These are phyloP conservation scores for Sipunculus nudus DNA, from an alignment of 2,888 invertebrate genomes.

Conservation along the genomic window DNA sequence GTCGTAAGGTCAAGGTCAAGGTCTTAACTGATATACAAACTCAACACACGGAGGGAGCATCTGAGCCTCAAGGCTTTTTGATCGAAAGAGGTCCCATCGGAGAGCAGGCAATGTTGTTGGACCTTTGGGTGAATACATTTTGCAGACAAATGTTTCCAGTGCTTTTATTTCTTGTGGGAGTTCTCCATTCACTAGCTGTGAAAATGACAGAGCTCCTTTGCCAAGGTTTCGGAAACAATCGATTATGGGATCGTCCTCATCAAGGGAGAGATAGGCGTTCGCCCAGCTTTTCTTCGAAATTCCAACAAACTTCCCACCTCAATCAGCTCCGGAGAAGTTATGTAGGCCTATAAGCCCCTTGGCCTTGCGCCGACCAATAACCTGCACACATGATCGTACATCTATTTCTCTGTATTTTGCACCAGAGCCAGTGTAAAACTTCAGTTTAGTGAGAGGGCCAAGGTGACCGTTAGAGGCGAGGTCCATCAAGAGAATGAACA, in stretches of 20 bases:
- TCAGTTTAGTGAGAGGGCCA: background rate
- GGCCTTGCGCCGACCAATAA: conserved; percentile 13
- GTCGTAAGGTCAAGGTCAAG: no score
- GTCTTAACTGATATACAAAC: no score
- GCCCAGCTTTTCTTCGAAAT: conserved; percentile 23
- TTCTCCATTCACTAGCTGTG: background rate
- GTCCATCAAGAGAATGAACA: conserved; percentile 12
- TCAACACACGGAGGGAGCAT: no score
- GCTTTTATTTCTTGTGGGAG: conserved; percentile 2
- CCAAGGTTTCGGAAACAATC: conserved; percentile 2
- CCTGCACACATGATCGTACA: conserved; percentile 6
- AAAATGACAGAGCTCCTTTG: background rate
- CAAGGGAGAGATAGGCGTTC: no score
- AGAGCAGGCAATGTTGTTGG: conserved; percentile 2
- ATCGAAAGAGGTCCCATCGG: conserved; percentile 17
- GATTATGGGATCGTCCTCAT: conserved; percentile 3
- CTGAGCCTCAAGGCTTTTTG: no score
- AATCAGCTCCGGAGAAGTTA: conserved; percentile 21
- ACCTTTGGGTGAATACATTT: background rate
- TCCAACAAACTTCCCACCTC: conserved; percentile 24
- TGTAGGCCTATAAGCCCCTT: conserved; percentile 19
- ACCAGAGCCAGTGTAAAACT: conserved; percentile 18
- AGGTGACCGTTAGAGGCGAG: conserved; percentile 10
- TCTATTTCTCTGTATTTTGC: conserved; percentile 18
- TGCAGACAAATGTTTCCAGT: background rate